Conservation (phyloP, 2,797 vertebrate species). For the Thalassophryne amazonica region DNA sequence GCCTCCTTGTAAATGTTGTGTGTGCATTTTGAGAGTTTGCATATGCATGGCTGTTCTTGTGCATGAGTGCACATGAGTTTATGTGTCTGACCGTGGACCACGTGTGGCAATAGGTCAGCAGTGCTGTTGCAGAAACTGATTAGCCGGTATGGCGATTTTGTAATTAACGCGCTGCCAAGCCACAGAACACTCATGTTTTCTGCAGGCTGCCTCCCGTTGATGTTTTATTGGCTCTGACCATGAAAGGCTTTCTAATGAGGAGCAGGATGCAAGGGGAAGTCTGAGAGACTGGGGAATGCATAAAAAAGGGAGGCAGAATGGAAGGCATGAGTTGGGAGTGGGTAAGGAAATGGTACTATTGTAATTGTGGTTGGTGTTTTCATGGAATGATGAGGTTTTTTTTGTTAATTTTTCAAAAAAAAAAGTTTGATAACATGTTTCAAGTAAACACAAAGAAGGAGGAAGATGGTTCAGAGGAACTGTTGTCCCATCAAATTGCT, state of each 20-base stretch:
- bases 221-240: slow-evolving; percentile 78
- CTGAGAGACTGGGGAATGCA: slow-evolving; percentile 33
- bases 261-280: slow-evolving; percentile 67
- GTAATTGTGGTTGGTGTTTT: slow-evolving; percentile 50
- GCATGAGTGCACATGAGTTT: slow-evolving; percentile 33
- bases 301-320: slow-evolving; percentile 23
- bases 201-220: slow-evolving; percentile 70
- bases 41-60: slow-evolving; percentile 19
- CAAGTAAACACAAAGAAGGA: too few relatives aligned
- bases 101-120: slow-evolving; percentile 62
- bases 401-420: too few relatives aligned
- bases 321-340: slow-evolving; percentile 31
- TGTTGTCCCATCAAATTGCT: too few relatives aligned
- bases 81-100: slow-evolving; percentile 58
- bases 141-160: slow-evolving; percentile 54
- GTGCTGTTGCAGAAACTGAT: slow-evolving; percentile 33
- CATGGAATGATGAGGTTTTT: slow-evolving; percentile 32
- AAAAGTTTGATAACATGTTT: too few relatives aligned
- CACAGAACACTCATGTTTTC: slow-evolving; percentile 66
- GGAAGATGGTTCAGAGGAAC: too few relatives aligned
- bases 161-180: slow-evolving; percentile 72
- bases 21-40: slow-evolving; percentile 25
- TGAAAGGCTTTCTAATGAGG: slow-evolving; percentile 78
- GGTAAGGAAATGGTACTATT: slow-evolving; percentile 33
- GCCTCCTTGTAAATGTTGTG: slow-evolving; percentile 30